Conservation (phyloP, 2,888 invertebrate species). For the Gastracanthus pulcherrimus region DNA sequence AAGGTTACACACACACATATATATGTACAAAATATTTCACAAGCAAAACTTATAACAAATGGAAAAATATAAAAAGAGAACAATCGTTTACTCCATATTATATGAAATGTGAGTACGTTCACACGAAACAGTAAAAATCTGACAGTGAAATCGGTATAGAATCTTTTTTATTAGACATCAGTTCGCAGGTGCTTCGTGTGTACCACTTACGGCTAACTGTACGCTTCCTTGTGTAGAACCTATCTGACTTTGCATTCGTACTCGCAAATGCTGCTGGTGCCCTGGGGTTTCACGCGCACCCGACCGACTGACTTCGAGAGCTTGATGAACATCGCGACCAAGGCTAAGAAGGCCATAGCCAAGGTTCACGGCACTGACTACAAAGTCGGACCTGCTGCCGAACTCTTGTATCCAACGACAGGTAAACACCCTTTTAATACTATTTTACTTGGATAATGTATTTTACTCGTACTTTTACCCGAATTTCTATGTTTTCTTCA, state of each 20-base stretch:
- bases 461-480: no score
- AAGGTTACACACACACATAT: no score
- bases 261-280: slow-evolving; percentile 83
- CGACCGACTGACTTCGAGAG: slow-evolving; percentile 80
- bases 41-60: no score
- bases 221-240: slow-evolving; percentile 71
- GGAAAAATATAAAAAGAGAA: no score
- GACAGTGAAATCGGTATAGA: neutral
- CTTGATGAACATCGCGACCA: slow-evolving; percentile 81
- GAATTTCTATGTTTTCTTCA: no score
- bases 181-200: neutral
- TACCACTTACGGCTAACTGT: slow-evolving; percentile 23
- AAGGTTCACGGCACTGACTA: slow-evolving; percentile 84
- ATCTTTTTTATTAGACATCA: neutral
- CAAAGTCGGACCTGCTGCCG: slow-evolving; percentile 79
- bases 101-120: neutral
- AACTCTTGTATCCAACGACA: slow-evolving; percentile 75
- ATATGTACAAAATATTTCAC: no score
- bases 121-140: neutral
- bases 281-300: slow-evolving; percentile 80
- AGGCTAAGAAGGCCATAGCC: slow-evolving; percentile 81
- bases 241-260: slow-evolving; percentile 84
- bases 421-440: no score
- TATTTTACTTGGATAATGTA: no score
- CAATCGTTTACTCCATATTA: neutral